A percentile compares a stretch with the other conserved stretches of the same genome.
phyloP scores from a whole-genome alignment of 2,888 invertebrate species.

The Drosophila quinaria region DNA sequence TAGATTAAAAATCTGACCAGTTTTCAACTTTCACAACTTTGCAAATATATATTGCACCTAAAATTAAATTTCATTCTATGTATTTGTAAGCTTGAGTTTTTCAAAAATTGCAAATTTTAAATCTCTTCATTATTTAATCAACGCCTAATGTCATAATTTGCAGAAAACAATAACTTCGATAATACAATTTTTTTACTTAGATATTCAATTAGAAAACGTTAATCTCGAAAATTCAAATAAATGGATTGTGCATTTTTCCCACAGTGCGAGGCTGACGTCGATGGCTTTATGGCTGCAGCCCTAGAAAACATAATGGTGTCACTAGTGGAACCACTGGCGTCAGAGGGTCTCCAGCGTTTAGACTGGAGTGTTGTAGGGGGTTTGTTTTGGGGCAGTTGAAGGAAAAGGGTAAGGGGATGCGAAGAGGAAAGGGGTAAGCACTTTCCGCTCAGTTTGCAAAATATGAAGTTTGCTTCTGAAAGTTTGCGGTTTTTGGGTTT shows the following conservation, averaged over 20 bases:
- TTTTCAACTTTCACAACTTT: no score
- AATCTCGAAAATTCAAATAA: no score
- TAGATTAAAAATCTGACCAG: no score
- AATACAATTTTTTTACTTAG: no score
- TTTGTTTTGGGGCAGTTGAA: not conserved
- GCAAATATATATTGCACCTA: no score
- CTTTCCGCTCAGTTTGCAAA: slow-evolving; percentile 75
- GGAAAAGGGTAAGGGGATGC: not conserved
- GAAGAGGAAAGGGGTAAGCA: slow-evolving; percentile 29
- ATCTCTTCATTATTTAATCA: no score
- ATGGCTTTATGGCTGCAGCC: slow-evolving; percentile 34
- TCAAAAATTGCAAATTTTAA: no score
- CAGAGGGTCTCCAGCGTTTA: slow-evolving; percentile 17
- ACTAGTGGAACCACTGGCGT: slow-evolving; percentile 34
- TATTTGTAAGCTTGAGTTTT: no score
- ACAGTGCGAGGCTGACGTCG: slow-evolving; percentile 1
- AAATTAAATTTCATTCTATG: no score
- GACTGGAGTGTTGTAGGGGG: slow-evolving; percentile 10
- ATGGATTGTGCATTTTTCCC: not conserved
- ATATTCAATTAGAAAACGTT: no score
- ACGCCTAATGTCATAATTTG: no score
- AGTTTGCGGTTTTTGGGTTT: slow-evolving; percentile 73
- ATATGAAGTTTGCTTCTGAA: slow-evolving; percentile 75
- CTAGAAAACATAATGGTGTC: slow-evolving; percentile 56
- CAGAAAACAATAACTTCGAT: no score